These are phyloP conservation scores for Tangara arthus DNA, from an alignment of 2,797 vertebrate species.

Conservation along the genomic window DNA sequence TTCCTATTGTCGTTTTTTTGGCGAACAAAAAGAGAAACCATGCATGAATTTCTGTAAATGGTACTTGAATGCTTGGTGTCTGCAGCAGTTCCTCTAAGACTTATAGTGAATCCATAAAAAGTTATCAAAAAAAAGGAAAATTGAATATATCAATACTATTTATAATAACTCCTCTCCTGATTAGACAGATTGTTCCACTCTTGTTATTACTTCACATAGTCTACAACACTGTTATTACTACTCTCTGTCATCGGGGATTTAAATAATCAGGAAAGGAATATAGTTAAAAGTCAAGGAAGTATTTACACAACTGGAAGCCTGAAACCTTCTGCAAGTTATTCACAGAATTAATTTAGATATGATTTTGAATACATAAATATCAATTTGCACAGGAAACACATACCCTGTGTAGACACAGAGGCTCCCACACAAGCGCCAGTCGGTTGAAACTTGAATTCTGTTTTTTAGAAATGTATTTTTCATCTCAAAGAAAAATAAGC, in stretches of 20 bases:
- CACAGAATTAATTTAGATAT: neutral
- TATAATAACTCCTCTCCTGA: neutral
- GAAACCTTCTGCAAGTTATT: neutral
- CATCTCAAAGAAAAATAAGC: neutral
- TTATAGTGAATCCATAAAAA: neutral
- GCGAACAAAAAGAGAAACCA: fast-evolving
- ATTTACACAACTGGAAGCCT: neutral
- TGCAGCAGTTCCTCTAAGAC: neutral
- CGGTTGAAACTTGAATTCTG: neutral
- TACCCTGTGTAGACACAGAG: neutral
- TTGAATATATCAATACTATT: neutral
- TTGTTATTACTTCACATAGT: neutral
- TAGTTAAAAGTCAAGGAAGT: neutral
- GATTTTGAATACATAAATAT: neutral
- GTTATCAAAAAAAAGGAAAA: neutral
- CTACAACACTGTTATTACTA: neutral
- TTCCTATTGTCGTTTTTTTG: neutral
- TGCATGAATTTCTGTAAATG: neutral
- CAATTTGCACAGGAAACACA: neutral
- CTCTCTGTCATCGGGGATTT: neutral
- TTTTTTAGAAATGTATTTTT: neutral
- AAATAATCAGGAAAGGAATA: neutral
- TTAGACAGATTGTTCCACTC: neutral
- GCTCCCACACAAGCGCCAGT: neutral
- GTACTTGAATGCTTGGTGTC: neutral